These are phyloP conservation scores for Apodemus speciosus DNA, from an alignment of 2,113 vertebrate genomes.

Conservation along the genomic window DNA sequence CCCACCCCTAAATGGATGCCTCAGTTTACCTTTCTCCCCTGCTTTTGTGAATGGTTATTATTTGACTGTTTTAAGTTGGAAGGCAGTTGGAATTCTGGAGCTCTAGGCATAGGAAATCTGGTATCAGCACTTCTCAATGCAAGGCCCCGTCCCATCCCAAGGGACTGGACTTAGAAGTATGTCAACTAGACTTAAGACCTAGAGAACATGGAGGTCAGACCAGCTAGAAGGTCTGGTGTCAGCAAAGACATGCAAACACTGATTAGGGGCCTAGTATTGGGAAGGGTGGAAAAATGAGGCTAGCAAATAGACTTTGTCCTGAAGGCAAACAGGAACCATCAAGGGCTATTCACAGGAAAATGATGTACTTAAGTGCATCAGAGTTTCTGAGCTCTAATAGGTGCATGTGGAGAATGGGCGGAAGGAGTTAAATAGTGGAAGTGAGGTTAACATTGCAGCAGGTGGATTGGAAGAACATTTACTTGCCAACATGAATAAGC, in stretches of 20 bases:
- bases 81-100: conserved; percentile 20
- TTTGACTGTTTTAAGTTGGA: conserved; percentile 36
- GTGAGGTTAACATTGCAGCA: background rate
- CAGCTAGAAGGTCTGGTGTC: background rate
- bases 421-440: background rate
- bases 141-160: background rate
- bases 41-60: conserved; percentile 26
- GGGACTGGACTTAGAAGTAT: background rate
- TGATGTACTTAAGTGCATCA: background rate
- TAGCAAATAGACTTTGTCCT: conserved; percentile 9
- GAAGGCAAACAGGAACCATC: background rate
- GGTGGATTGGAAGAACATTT: background rate
- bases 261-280: background rate
- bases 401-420: background rate
- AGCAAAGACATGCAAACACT: conserved; percentile 33
- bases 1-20: background rate
- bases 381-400: background rate
- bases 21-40: conserved; percentile 42
- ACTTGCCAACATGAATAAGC: background rate
- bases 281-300: background rate
- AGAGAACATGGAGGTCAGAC: background rate
- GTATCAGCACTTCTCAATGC: background rate
- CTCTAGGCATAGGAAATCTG: conserved; percentile 20
- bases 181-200: background rate
- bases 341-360: background rate